Percentiles rank a stretch among this genome's conserved stretches.
phyloP scores from a whole-genome alignment of 2,888 invertebrate species.

The Germaria angustata region DNA sequence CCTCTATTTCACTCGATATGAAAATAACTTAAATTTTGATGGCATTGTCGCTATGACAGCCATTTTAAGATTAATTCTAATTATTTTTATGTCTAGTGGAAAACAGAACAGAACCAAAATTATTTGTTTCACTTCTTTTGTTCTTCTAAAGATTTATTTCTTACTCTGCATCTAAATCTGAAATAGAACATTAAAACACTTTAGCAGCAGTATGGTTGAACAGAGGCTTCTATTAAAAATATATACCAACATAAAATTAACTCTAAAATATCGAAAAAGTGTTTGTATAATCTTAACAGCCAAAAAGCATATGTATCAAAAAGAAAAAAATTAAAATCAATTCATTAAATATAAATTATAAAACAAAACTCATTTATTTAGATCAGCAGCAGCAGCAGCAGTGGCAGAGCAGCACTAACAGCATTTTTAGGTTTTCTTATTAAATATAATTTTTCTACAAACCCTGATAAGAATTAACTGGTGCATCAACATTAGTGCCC shows the following conservation, averaged over 20 bases:
- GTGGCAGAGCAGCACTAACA: background rate
- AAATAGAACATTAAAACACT: background rate
- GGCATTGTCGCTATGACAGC: no score
- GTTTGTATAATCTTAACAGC: slow-evolving; percentile 1
- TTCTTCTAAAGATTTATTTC: no score
- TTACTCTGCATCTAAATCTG: no score
- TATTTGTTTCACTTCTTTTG: no score
- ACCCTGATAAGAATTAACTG: background rate
- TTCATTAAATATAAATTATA: slow-evolving; percentile 20
- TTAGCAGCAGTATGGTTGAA: background rate
- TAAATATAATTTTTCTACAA: background rate
- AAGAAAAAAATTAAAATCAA: background rate
- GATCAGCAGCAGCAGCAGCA: no score
- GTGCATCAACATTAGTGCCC: slow-evolving; percentile 9
- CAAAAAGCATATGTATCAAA: background rate
- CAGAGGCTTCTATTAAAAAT: background rate
- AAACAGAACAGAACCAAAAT: no score
- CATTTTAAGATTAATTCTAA: no score
- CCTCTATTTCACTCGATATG: no score
- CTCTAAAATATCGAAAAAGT: slow-evolving; percentile 4
- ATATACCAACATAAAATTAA: slow-evolving; percentile 24
- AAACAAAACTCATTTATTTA: slow-evolving; percentile 1
- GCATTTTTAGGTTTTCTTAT: background rate
- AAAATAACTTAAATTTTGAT: no score
- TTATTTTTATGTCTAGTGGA: no score